These are phyloP conservation scores for Ectropis grisescens DNA, from an alignment of 1,140 invertebrate genomes.

Conservation along the genomic window DNA sequence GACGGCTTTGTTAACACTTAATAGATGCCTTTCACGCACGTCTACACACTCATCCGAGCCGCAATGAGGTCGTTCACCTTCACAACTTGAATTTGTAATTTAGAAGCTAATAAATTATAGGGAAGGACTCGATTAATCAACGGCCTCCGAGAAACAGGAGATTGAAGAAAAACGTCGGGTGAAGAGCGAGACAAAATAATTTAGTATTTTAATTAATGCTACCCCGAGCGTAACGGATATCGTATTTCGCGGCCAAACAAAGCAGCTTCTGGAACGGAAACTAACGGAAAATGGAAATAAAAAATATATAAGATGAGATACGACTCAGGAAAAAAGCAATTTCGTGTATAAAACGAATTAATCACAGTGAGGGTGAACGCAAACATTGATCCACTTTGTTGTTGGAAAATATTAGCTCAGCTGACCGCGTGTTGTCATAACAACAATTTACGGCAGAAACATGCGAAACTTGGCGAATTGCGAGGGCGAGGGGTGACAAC, in stretches of 20 bases:
- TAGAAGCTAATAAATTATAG: no score
- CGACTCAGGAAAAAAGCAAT: no score
- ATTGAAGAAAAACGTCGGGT: no score
- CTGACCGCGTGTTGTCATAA: conserved; percentile 40
- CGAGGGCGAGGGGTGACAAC: conserved; percentile 1
- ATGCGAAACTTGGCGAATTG: conserved; percentile 25
- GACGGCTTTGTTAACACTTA: conserved; percentile 1
- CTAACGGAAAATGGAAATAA: no score
- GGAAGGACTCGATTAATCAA: no score
- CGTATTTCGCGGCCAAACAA: conserved; percentile 4
- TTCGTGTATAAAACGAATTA: no score
- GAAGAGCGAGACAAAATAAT: conserved; percentile 2
- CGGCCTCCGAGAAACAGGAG: no score
- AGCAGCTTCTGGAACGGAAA: neutral
- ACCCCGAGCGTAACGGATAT: neutral
- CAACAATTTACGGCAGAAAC: conserved; percentile 31
- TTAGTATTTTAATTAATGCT: conserved; percentile 12
- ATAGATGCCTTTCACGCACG: conserved; percentile 11
- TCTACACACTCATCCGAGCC: neutral
- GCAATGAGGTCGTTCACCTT: neutral
- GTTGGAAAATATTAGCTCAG: conserved; percentile 16
- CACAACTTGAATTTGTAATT: no score
- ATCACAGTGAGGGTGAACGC: no score
- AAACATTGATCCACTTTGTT: no score
- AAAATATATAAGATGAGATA: no score